A percentile compares a stretch with the other conserved stretches of the same genome.
phyloP scores from a whole-genome alignment of 2,113 vertebrate species.

The Epinephelus lanceolatus region DNA sequence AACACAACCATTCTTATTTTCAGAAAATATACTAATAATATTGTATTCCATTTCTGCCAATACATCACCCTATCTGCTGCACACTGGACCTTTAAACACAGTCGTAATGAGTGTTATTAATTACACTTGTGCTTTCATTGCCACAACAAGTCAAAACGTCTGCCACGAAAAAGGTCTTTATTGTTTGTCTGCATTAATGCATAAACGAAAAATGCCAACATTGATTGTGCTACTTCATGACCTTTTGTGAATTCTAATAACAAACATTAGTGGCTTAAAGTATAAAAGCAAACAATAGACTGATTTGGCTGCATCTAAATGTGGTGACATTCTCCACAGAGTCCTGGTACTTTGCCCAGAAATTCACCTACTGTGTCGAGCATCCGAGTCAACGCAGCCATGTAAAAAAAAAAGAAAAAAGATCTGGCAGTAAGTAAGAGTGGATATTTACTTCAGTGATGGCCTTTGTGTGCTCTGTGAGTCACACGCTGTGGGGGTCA shows the following conservation, averaged over 20 bases:
- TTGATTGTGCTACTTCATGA: conserved; percentile 35
- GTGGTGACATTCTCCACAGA: conserved; percentile 25
- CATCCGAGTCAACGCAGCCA: conserved; percentile 17
- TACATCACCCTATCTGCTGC: no score
- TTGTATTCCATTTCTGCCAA: no score
- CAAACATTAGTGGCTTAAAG: conserved; percentile 32
- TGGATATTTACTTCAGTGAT: conserved; percentile 40
- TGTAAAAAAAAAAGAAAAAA: background rate
- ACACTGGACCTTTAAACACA: background rate
- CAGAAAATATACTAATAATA: no score
- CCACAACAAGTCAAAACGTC: background rate
- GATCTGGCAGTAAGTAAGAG: conserved; percentile 8
- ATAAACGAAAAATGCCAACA: conserved; percentile 27
- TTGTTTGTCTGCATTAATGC: conserved; percentile 9
- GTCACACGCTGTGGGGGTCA: conserved; percentile 40
- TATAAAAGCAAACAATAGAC: conserved; percentile 19
- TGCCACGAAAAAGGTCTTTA: background rate
- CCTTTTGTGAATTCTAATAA: conserved; percentile 47
- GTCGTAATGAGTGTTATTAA: background rate
- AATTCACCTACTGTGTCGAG: conserved; percentile 22
- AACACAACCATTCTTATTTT: no score
- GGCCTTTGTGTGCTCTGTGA: conserved; percentile 59
- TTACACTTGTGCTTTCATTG: background rate
- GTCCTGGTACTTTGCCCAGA: background rate
- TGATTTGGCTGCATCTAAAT: conserved; percentile 30